Percentiles rank a stretch among this genome's conserved stretches.
These are phyloP conservation scores for Halisarca cf. caerulea DNA, from an alignment of 37 sponge, comb jelly and placozoan genomes.

Conservation along the genomic window DNA sequence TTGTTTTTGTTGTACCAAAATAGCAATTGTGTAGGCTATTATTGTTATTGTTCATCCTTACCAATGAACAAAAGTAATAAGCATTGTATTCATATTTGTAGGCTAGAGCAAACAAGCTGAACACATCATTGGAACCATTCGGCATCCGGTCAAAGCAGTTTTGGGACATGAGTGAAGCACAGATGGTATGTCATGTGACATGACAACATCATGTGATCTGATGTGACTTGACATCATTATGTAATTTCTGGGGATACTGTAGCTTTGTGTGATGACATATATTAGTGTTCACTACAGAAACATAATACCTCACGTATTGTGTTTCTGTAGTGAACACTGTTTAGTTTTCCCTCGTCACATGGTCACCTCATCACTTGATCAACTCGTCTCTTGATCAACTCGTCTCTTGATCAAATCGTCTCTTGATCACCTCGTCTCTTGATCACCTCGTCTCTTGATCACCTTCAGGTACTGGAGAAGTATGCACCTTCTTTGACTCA, in stretches of 20 bases:
- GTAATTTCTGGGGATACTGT: too few species aligned
- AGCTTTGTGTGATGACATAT: too few species aligned
- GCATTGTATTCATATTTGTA: background rate
- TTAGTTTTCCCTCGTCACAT: background rate
- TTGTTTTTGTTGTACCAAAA: background rate
- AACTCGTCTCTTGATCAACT: too few species aligned
- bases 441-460: too few species aligned
- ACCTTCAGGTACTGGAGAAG: constrained; percentile 69
- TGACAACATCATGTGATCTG: background rate
- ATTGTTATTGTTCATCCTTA: background rate
- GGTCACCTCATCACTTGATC: too few species aligned
- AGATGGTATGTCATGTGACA: constrained; percentile 31
- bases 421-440: too few species aligned
- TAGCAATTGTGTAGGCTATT: background rate
- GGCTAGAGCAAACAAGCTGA: constrained; percentile 49
- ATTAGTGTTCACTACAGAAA: too few species aligned
- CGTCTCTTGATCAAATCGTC: too few species aligned
- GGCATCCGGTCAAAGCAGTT: constrained; percentile 79
- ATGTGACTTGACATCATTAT: background rate
- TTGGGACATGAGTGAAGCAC: constrained; percentile 69
- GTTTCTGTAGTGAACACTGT: too few species aligned
- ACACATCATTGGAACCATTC: constrained; percentile 86
- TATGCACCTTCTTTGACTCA: constrained; percentile 80
- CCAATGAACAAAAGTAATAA: too few species aligned
- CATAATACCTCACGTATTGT: too few species aligned